Conservation (phyloP, 2,113 vertebrate genomes). For the Psittacula cyanocephala region DNA sequence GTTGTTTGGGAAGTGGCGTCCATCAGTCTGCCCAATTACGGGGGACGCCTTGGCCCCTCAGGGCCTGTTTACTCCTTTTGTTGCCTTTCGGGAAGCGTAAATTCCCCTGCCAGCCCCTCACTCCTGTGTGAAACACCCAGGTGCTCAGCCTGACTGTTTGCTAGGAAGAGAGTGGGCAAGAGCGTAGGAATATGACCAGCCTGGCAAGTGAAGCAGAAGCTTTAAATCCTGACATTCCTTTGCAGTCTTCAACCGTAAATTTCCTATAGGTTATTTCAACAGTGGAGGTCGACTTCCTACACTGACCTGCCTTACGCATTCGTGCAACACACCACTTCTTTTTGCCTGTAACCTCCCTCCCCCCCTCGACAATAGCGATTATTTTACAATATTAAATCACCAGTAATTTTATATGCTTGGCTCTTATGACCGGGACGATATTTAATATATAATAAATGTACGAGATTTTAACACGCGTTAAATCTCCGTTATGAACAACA, state of each 20-base stretch:
- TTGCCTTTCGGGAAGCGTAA: slow-evolving; percentile 41
- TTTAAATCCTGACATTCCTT: slow-evolving; percentile 74
- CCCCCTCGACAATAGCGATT: background rate
- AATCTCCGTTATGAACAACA: background rate
- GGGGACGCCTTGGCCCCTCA: slow-evolving; percentile 50
- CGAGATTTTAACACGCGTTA: background rate
- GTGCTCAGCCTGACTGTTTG: background rate
- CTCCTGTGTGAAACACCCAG: slow-evolving; percentile 17
- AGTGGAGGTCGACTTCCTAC: slow-evolving; percentile 58
- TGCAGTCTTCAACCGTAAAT: slow-evolving; percentile 78
- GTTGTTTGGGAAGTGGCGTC: slow-evolving; percentile 66
- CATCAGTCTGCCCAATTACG: slow-evolving; percentile 69
- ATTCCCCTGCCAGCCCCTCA: slow-evolving; percentile 22
- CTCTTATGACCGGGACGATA: background rate
- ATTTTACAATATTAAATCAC: slow-evolving; percentile 25
- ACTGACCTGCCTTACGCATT: slow-evolving; percentile 13
- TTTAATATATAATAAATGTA: background rate
- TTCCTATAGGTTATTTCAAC: slow-evolving; percentile 71
- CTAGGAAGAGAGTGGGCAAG: slow-evolving; percentile 1
- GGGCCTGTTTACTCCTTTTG: slow-evolving; percentile 59
- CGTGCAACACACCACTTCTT: background rate
- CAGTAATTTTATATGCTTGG: background rate
- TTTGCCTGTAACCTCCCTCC: background rate
- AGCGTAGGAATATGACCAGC: slow-evolving; percentile 10
- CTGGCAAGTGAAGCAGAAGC: slow-evolving; percentile 68